Evolutionary conservation across 2,113 vertebrate genomes (phyloP).

Genomic region (Thomomys bottae): DNA sequence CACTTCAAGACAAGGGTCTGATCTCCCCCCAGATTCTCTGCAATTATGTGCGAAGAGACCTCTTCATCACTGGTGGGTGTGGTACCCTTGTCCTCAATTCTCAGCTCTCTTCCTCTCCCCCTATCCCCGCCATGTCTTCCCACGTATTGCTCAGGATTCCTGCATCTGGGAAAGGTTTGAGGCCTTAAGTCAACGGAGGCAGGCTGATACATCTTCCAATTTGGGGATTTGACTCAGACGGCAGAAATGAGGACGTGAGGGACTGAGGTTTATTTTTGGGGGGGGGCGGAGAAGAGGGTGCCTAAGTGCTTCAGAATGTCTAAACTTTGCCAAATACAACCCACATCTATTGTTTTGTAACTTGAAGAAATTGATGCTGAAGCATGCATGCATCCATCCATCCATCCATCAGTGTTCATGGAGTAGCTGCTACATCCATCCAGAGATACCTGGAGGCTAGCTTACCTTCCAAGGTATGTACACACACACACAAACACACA

Average conservation of each 20-base stretch:
- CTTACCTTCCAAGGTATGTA: not conserved
- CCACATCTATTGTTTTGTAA: not conserved
- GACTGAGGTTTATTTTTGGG: not conserved
- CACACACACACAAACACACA: not conserved
- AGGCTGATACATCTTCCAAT: constrained; percentile 25
- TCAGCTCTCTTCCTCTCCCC: fast-evolving
- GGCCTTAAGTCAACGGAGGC: constrained; percentile 48
- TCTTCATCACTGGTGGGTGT: not conserved
- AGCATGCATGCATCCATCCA: too few relatives aligned
- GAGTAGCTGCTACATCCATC: not conserved
- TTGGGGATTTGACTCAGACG: constrained; percentile 51
- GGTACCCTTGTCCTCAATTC: not conserved
- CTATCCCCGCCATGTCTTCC: not conserved
- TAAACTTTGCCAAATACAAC: not conserved
- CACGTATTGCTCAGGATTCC: not conserved
- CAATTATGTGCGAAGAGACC: fast-evolving
- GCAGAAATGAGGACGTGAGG: not conserved
- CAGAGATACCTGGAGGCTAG: not conserved
- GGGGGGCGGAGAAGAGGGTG: not conserved
- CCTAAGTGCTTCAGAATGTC: not conserved
- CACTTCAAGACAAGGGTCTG: not conserved
- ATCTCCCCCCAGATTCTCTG: not conserved
- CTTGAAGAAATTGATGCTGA: not conserved
- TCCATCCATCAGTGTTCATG: not conserved
- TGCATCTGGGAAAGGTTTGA: constrained; percentile 57